Evolutionary conservation across 2,888 invertebrate species (phyloP).

Genomic region (Drosophila greeni): DNA sequence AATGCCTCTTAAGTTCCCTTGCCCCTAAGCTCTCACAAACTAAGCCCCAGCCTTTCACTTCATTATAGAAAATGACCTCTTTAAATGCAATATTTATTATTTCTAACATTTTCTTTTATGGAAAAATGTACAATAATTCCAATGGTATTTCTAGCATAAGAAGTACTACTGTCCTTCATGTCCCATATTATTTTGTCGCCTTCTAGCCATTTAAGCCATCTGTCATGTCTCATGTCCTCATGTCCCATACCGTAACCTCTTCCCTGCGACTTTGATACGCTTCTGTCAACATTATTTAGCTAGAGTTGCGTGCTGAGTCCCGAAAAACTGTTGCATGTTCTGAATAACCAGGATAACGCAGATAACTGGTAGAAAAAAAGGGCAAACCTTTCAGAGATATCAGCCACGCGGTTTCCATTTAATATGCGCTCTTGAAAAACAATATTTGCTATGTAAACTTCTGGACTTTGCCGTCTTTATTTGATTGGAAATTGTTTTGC

Average conservation of each 20-base stretch:
- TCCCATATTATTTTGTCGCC: slow-evolving; percentile 11
- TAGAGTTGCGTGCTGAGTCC: slow-evolving; percentile 28
- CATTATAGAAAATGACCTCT: too few relatives aligned
- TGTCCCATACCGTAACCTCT: background rate
- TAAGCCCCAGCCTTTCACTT: too few relatives aligned
- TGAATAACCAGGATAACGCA: slow-evolving; percentile 18
- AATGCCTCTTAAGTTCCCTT: too few relatives aligned
- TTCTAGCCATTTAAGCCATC: slow-evolving; percentile 17
- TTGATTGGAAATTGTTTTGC: slow-evolving; percentile 36
- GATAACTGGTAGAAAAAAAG: slow-evolving; percentile 12
- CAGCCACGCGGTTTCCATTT: slow-evolving; percentile 29
- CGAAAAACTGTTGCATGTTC: slow-evolving; percentile 28
- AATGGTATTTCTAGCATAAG: background rate
- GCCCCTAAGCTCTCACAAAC: too few relatives aligned
- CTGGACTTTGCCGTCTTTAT: slow-evolving; percentile 4
- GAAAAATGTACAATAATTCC: background rate
- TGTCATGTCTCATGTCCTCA: slow-evolving; percentile 21
- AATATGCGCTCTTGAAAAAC: slow-evolving; percentile 36
- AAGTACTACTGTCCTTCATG: slow-evolving; percentile 7
- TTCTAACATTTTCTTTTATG: too few relatives aligned
- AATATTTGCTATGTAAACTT: slow-evolving; percentile 48
- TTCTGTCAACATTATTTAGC: slow-evolving; percentile 47
- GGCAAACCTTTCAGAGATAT: slow-evolving; percentile 10
- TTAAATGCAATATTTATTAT: background rate
- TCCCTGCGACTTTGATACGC: slow-evolving; percentile 39